Evolutionary conservation across 2,888 invertebrate genomes (phyloP).

Genomic region (Drosophila bunnanda): DNA sequence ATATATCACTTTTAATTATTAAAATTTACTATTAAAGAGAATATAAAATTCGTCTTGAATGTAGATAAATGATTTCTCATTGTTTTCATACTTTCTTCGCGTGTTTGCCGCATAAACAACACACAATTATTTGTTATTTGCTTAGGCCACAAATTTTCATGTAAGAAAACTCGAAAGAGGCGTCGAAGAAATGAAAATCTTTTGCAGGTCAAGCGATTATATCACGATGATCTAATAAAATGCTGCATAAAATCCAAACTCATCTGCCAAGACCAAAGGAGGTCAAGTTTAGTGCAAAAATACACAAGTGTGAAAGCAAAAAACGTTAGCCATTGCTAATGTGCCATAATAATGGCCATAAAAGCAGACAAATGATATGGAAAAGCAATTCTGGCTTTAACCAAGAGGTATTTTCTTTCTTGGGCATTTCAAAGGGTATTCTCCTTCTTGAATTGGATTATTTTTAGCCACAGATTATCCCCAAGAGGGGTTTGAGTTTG

Average conservation of each 20-base stretch:
- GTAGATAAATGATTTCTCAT: not conserved
- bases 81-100: slow-evolving; percentile 28
- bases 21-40: slow-evolving; percentile 8
- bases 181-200: slow-evolving; percentile 46
- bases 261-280: slow-evolving; percentile 30
- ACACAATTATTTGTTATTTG: slow-evolving; percentile 45
- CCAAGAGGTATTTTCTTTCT: too few relatives aligned
- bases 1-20: too few relatives aligned
- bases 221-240: slow-evolving; percentile 40
- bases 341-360: slow-evolving; percentile 55
- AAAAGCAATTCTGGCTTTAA: slow-evolving; percentile 4
- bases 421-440: too few relatives aligned
- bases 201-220: slow-evolving; percentile 30
- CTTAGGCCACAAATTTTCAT: slow-evolving; percentile 42
- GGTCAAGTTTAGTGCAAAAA: slow-evolving; percentile 66
- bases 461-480: slow-evolving; percentile 6
- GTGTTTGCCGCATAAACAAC: slow-evolving; percentile 49
- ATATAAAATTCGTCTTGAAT: not conserved
- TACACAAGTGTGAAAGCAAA: slow-evolving; percentile 17
- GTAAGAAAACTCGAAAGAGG: slow-evolving; percentile 18
- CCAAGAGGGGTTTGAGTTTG: slow-evolving; percentile 11
- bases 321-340: slow-evolving; percentile 52
- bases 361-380: slow-evolving; percentile 35
- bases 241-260: slow-evolving; percentile 34
- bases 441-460: not conserved